Evolutionary conservation across 2,888 invertebrate genomes (phyloP).

Genomic region (Podabrus alpinus): DNA sequence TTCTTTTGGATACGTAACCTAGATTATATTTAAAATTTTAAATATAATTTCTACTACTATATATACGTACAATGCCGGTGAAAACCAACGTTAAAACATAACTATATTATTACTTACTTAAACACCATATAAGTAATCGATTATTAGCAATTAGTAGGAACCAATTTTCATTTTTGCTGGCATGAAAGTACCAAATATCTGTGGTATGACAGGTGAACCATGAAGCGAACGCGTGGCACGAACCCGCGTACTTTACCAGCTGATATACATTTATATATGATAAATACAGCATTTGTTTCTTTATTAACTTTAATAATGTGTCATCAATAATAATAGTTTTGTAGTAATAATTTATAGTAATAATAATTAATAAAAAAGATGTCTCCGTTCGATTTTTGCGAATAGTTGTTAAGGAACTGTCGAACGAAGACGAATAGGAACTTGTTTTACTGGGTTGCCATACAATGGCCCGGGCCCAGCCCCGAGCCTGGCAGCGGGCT

Average conservation of each 20-base stretch:
- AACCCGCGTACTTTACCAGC: constrained; percentile 50
- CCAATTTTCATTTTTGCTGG: constrained; percentile 55
- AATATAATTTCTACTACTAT: constrained; percentile 58
- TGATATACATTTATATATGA: constrained; percentile 58
- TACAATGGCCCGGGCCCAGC: constrained; percentile 57
- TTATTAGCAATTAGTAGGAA: constrained; percentile 58
- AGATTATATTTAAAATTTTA: constrained; percentile 51
- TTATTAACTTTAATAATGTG: constrained; percentile 56
- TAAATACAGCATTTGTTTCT: constrained; percentile 57
- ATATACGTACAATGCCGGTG: constrained; percentile 58
- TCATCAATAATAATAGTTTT: constrained; percentile 54
- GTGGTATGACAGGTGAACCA: constrained; percentile 41
- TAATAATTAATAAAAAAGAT: constrained; percentile 57
- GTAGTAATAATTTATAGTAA: constrained; percentile 54
- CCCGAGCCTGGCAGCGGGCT: constrained; percentile 54
- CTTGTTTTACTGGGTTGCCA: constrained; percentile 58
- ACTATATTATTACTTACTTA: constrained; percentile 56
- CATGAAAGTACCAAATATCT: constrained; percentile 44
- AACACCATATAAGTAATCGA: constrained; percentile 54
- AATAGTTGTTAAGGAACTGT: constrained; percentile 53
- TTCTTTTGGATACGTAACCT: constrained; percentile 60
- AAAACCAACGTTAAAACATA: constrained; percentile 56
- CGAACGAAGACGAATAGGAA: constrained; percentile 55
- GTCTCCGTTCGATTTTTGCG: constrained; percentile 49
- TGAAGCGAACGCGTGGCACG: constrained; percentile 43